Base-by-base conservation (phyloP, 2,797 vertebrate genomes). In the Sebastes kiyomatsui region DNA sequence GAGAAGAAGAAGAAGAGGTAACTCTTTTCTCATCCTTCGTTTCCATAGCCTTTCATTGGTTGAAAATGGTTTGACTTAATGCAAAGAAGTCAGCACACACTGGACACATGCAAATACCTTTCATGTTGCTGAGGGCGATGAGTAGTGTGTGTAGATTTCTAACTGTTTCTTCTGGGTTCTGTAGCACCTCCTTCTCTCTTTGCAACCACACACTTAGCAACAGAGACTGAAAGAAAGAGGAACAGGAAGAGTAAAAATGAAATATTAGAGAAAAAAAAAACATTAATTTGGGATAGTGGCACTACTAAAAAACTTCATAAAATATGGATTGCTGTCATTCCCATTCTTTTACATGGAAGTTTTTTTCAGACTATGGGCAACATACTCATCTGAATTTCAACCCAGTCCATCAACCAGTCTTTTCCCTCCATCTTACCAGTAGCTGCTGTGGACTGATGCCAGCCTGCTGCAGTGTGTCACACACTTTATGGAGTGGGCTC, bases 141-240 rank as follows among this genome's bases (percentile, higher is more conserved):
- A 99, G 95, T 35, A 96, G 96, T 0, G 91, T 91, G 77, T 98
- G 96, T 46, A 99, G 95, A 87, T 96, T 96, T 90, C 89, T 90
- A 35, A 97, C 85, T 0, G 95, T 87, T 58, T 93, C 96, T 23
- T 92, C 93, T 3, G 94, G 91, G 78, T 95, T 96, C 80, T 97
- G 96, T 49, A 99, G 88, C 67, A 99, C 89, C 67, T 97, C 96
- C 86, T 95, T 97, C 88, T 99, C 98, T 91, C 96, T 97, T 54
- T 96, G 97, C 59, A 99, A 92, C 98, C 98, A 99, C 80, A 99
- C 96, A 72, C 94, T 97, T 65, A 99, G 94, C 70, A 99, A 92
- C 75, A 99, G 83, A 83, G 87, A 85, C 93, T 94, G 79, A 65
- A n/a, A 32, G 33, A 28, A 42, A 54, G 13, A 75, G 20, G n/a